Evolutionary conservation across 2,113 vertebrate genomes (phyloP), one percentile per base, ranked within the genome.

Genomic region (Odocoileus virginianus): DNA sequence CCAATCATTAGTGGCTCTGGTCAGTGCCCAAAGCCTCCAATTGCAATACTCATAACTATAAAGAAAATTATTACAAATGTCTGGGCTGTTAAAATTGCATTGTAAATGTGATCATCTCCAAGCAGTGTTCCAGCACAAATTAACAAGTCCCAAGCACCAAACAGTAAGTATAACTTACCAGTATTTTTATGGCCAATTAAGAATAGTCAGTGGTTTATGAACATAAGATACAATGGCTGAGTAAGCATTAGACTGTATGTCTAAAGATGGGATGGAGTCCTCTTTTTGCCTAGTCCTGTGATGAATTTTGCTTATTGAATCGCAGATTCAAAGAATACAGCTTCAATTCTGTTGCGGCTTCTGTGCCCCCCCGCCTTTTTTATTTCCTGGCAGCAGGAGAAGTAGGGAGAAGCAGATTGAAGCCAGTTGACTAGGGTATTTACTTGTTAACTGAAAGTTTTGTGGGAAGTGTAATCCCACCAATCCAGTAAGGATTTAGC

Each of bases 361-460:
- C 28, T 30, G 16, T 5, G 40, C 40, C 45, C 9, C 23, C 0
- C 21, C 11, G 0, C 5, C 3, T 17, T 12, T 50, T 79, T 28
- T 47, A 50, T 50, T 50, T 30, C 4, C 76, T 33, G 4, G 45
- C 16, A 21, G 78, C 47, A 33, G 78, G 28, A 52, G 71, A 76
- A 76, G 25, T 43, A n/a, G 17, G 45, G 45, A 33, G 71, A 27
- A 76, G 12, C 27, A 12, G 78, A 21, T 7, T 33, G 47, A 30
- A 52, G 78, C 47, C 78, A 81, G 30, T n/a, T 81, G 30, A 81
- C 78, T 52, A 81, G 28, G 47, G 47, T 81, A 52, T 81, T 52
- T 33, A 52, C 9, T 30, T 52, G 47, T 21, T 81, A 81, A 81
- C 28, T 52, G 10, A 79, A 50, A 81, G 47, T 52, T 52, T 81